phyloP scores from a whole-genome alignment of 1,140 invertebrate genomes.

The Lepidotrigona ventralis region DNA sequence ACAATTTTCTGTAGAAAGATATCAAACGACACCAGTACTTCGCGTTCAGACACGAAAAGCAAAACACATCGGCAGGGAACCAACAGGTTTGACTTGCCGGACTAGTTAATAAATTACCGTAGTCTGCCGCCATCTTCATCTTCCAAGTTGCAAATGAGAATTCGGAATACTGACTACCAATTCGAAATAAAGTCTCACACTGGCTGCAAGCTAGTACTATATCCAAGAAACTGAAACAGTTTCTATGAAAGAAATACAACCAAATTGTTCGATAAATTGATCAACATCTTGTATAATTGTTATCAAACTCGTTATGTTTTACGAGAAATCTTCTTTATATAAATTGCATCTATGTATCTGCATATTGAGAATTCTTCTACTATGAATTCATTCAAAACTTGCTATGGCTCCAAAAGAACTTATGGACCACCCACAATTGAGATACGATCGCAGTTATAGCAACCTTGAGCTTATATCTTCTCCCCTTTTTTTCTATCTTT shows the following conservation, averaged over 20 bases:
- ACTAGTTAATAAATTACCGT: slow-evolving; percentile 79
- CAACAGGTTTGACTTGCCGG: slow-evolving; percentile 73
- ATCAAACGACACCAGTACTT: slow-evolving; percentile 29
- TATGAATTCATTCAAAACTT: neutral
- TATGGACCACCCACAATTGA: slow-evolving; percentile 14
- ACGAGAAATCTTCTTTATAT: neutral
- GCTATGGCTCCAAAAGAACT: neutral
- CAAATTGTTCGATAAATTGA: neutral
- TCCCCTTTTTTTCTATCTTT: neutral
- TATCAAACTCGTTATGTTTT: neutral
- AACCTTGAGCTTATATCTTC: neutral
- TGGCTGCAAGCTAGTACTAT: neutral
- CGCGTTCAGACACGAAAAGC: slow-evolving; percentile 18
- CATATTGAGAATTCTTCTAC: too few relatives aligned
- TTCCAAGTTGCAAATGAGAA: slow-evolving; percentile 66
- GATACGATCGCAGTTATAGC: neutral
- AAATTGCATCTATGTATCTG: too few relatives aligned
- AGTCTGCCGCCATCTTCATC: slow-evolving; percentile 72
- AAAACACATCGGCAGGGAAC: slow-evolving; percentile 31
- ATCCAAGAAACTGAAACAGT: neutral
- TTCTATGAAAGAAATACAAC: neutral
- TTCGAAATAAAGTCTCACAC: slow-evolving; percentile 39
- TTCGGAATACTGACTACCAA: slow-evolving; percentile 66
- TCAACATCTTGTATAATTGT: neutral
- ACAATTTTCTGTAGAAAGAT: slow-evolving; percentile 25